Evolutionary conservation across 2,888 invertebrate genomes (phyloP).

Genomic region (Chydorus sphaericus): DNA sequence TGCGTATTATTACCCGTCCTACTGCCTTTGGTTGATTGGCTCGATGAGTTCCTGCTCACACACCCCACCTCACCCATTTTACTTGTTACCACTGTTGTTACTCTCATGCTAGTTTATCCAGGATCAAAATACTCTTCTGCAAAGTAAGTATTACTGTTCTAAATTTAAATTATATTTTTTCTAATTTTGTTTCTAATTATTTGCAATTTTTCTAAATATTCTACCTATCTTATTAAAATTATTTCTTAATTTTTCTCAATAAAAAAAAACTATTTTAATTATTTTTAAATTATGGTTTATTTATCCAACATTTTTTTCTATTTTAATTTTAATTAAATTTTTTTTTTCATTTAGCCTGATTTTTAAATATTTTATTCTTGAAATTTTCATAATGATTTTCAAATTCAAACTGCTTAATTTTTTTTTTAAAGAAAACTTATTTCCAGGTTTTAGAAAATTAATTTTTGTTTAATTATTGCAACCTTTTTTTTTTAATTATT

Average conservation of each 20-base stretch:
- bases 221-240: neutral
- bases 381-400: no score
- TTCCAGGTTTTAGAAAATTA: neutral
- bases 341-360: no score
- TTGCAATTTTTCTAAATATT: no score
- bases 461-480: neutral
- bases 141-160: conserved; percentile 37
- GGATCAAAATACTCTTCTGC: conserved; percentile 75
- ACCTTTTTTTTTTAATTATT: neutral
- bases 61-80: conserved; percentile 46
- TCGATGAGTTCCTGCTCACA: conserved; percentile 57
- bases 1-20: conserved; percentile 50
- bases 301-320: neutral
- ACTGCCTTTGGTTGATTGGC: conserved; percentile 54
- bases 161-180: neutral
- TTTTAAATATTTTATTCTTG: no score
- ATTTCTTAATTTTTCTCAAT: conserved; percentile 5
- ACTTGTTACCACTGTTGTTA: conserved; percentile 46
- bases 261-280: neutral
- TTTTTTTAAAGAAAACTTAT: neutral
- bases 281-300: neutral
- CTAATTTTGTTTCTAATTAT: no score
- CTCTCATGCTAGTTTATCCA: conserved; percentile 62
- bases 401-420: no score
- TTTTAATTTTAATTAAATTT: no score